Evolutionary conservation across 1,140 invertebrate species (phyloP).

Genomic region (Mesaphorura yosii): DNA sequence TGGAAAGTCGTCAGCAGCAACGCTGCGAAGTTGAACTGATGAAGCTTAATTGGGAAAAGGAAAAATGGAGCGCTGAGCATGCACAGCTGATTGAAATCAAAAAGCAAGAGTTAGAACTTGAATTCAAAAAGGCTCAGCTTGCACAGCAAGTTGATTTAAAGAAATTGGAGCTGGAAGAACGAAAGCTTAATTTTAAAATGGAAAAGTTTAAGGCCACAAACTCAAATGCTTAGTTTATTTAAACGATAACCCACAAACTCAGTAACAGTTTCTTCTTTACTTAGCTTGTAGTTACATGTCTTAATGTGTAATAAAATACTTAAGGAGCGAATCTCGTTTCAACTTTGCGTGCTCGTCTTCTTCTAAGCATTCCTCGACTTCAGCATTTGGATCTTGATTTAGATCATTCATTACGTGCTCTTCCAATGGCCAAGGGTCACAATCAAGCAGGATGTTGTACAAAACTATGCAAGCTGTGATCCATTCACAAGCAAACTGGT

Average conservation of each 20-base stretch:
- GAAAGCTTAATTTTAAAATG: not conserved
- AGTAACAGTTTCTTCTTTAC: not conserved
- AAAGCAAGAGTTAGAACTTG: not conserved
- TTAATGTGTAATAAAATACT: no score
- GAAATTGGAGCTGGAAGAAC: not conserved
- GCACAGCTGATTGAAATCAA: not conserved
- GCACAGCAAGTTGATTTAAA: not conserved
- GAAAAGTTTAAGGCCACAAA: not conserved
- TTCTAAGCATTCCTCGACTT: not conserved
- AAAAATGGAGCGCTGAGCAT: no score
- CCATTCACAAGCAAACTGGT: slow-evolving; percentile 2
- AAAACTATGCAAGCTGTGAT: not conserved
- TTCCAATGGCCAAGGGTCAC: not conserved
- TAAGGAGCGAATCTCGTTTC: not conserved
- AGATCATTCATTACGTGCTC: not conserved
- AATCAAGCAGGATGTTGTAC: not conserved
- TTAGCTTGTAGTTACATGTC: no score
- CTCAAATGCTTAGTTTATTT: not conserved
- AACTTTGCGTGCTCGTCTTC: not conserved
- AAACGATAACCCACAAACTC: not conserved
- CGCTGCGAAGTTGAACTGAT: not conserved
- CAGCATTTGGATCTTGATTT: slow-evolving; percentile 6
- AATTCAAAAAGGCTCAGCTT: not conserved
- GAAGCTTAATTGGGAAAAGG: not conserved
- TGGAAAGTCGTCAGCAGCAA: not conserved